phyloP scores from a whole-genome alignment of 2,113 vertebrate species.

The Sardina pilchardus region DNA sequence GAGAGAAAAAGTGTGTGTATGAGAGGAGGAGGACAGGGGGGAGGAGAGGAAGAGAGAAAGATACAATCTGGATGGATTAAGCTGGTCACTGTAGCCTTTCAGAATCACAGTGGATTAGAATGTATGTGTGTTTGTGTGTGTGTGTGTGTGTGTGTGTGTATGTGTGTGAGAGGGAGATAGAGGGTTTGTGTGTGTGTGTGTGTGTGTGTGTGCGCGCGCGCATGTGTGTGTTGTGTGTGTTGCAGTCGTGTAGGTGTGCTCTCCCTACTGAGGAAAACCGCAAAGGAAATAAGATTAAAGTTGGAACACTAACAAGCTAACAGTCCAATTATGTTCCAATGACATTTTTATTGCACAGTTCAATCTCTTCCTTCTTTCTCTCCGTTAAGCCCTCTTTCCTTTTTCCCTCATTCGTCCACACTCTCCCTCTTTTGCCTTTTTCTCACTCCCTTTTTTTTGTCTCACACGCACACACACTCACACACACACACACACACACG shows the following conservation, averaged over 20 bases:
- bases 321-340: conserved; percentile 4
- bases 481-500: not conserved
- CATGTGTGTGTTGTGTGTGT: not conserved
- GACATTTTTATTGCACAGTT: conserved; percentile 16
- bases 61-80: conserved; percentile 5
- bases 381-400: not conserved
- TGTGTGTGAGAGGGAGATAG: not conserved
- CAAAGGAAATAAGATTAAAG: not conserved
- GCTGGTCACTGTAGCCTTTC: conserved; percentile 9
- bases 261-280: not conserved
- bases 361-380: not conserved
- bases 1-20: conserved; percentile 1
- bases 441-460: conserved; percentile 3
- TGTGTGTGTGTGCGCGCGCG: not conserved
- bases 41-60: not conserved
- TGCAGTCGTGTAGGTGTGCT: conserved; percentile 23
- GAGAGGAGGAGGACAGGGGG: not conserved
- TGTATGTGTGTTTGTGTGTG: not conserved
- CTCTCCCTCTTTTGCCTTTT: not conserved
- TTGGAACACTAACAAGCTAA: not conserved
- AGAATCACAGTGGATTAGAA: conserved; percentile 16
- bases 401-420: not conserved
- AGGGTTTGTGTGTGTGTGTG: not conserved
- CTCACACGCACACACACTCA: not conserved
- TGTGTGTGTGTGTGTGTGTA: not conserved